Base-by-base conservation (phyloP, 2,888 invertebrate species). In the Drosophila quinaria region DNA sequence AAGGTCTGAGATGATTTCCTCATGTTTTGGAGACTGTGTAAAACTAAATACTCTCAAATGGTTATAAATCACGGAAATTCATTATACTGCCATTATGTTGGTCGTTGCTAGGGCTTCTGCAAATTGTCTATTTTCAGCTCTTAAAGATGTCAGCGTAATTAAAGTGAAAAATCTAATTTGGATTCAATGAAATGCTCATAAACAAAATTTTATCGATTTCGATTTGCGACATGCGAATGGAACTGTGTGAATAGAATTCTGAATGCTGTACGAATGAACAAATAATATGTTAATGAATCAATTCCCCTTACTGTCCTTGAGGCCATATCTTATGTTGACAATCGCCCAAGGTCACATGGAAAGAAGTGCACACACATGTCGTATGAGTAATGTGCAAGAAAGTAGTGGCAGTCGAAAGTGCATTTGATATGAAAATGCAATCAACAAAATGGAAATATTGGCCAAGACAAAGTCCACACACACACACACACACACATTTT, bases 361-460 rank as follows among this genome's bases (percentile, higher is more conserved):
- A 37, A 35, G 15, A 35, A 51, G n/a, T 54, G 67, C 22, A 65
- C 61, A 67, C 67, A 50, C 5, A 29, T 29, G 71, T 55, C 81
- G 84, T 67, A 84, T 84, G 80, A 68, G 81, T 70, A 80, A 87
- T 84, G 42, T 61, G 37, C 31, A 42, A 59, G 47, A 25, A 58
- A 51, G 22, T 22, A 22, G 22, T 22, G 29, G 3, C 22, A 25
- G 52, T 63, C 50, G 22, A 11, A 46, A 60, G 19, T 59, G 69
- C 58, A 87, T 75, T 75, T 70, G 52, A 60, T 75, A 81, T 84
- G 81, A 73, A 84, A 87, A 89, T 87, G 82, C 74, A 87, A 87
- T 87, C 89, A 88, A 47, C 39, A 54, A 78, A 87, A 84, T 84
- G 76, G 80, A 80, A 19, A 19, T 42, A 50, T 25, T 59, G 46